These are phyloP conservation scores for Dasypus novemcinctus DNA, from an alignment of 2,113 vertebrate species.

Conservation along the genomic window DNA sequence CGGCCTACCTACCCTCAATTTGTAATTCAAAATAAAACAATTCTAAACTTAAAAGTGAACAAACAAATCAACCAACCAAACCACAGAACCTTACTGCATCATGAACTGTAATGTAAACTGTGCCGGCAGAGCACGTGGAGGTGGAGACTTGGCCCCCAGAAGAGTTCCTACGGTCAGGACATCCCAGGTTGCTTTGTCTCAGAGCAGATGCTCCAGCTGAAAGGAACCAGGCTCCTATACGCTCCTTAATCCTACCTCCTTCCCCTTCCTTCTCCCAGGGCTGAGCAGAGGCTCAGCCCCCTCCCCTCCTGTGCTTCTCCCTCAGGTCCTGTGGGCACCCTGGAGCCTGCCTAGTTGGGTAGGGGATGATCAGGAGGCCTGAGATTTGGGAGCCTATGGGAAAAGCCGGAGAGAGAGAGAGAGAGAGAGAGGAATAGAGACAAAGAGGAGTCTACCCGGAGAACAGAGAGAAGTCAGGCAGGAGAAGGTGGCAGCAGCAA, in stretches of 20 bases:
- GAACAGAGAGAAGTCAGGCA: neutral
- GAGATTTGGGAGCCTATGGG: neutral
- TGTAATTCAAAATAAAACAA: neutral
- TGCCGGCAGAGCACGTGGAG: neutral
- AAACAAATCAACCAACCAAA: too few species aligned
- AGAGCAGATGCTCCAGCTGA: neutral
- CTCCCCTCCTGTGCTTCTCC: neutral
- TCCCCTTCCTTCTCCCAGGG: neutral
- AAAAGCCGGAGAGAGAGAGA: neutral
- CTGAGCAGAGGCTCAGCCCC: neutral
- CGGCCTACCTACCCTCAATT: neutral
- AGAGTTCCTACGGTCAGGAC: neutral
- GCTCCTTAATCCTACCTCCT: neutral
- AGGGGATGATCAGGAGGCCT: neutral
- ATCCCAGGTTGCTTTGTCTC: neutral
- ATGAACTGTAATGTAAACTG: too few species aligned
- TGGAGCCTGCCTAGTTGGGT: neutral
- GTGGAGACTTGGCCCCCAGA: neutral
- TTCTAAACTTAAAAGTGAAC: neutral
- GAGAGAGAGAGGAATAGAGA: neutral
- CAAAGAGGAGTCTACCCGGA: neutral
- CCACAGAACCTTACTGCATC: too few species aligned
- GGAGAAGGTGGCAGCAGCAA: neutral
- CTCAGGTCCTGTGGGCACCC: neutral
- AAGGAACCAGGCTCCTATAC: neutral